phyloP scores from a whole-genome alignment of 1,140 invertebrate species.

The Holcopasites calliopsidis region DNA sequence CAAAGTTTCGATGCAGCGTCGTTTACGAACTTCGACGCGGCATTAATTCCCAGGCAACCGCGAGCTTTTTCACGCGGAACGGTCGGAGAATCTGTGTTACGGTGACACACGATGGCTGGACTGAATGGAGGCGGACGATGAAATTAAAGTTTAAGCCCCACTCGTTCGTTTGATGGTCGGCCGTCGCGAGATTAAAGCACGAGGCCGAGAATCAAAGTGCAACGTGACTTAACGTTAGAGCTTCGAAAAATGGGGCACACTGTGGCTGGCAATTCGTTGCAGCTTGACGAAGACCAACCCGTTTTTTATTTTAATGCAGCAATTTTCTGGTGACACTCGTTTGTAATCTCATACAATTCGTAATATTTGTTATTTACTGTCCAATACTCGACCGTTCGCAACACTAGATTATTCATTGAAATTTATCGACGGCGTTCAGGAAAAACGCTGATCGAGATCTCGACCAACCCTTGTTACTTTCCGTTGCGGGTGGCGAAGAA shows the following conservation, averaged over 20 bases:
- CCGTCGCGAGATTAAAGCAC: slow-evolving; percentile 7
- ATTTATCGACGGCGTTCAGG: not conserved
- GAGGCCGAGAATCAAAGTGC: not conserved
- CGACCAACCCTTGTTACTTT: slow-evolving; percentile 16
- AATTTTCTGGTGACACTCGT: too few species aligned
- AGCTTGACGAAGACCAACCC: too few species aligned
- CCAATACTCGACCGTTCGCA: too few species aligned
- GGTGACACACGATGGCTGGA: not conserved
- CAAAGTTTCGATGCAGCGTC: slow-evolving; percentile 66
- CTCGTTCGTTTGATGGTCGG: slow-evolving; percentile 3
- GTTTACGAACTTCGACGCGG: slow-evolving; percentile 66
- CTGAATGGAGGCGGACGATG: slow-evolving; percentile 3
- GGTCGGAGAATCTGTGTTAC: not conserved
- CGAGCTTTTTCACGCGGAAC: slow-evolving; percentile 10
- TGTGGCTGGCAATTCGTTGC: too few species aligned
- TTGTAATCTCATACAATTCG: too few species aligned
- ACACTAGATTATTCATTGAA: not conserved
- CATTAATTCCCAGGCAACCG: slow-evolving; percentile 69
- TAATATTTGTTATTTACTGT: too few species aligned
- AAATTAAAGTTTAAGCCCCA: slow-evolving; percentile 29
- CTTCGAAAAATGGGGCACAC: too few species aligned
- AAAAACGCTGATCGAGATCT: not conserved
- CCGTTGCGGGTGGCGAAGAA: not conserved
- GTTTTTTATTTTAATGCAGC: too few species aligned
- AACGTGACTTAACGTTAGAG: too few species aligned